phyloP scores from a whole-genome alignment of 2,113 vertebrate species.

The Tor tambroides region DNA sequence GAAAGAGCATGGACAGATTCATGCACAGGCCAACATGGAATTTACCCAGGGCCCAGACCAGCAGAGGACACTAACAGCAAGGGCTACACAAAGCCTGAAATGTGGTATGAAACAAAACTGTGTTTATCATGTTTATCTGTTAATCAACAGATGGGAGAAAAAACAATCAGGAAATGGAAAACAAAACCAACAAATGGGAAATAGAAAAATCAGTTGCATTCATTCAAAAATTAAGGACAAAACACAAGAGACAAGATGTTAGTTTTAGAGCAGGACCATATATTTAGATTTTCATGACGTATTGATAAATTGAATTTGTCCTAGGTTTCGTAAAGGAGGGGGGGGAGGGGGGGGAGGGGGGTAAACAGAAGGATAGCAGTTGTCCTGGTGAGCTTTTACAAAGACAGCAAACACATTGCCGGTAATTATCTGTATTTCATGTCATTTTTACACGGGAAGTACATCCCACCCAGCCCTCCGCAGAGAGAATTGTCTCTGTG shows the following conservation, averaged over 20 bases:
- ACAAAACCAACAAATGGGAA: not conserved
- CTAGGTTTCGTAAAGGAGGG: too few relatives aligned
- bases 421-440: constrained; percentile 30
- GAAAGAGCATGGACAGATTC: not conserved
- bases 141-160: not conserved
- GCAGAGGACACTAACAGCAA: not conserved
- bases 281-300: not conserved
- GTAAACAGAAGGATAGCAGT: not conserved
- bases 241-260: not conserved
- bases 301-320: constrained; percentile 1
- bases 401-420: constrained; percentile 6
- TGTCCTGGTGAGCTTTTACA: constrained; percentile 11
- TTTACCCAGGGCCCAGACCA: not conserved
- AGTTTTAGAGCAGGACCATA: not conserved
- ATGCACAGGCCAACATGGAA: not conserved
- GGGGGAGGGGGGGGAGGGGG: too few relatives aligned
- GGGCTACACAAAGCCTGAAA: not conserved
- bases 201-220: not conserved
- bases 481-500: constrained; percentile 42
- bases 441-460: constrained; percentile 7
- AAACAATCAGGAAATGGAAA: not conserved
- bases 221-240: not conserved
- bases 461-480: constrained; percentile 20
- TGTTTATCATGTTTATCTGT: not conserved
- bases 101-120: not conserved